Conservation (phyloP, 2,797 vertebrate genomes). For the Sebastes iracundus region DNA sequence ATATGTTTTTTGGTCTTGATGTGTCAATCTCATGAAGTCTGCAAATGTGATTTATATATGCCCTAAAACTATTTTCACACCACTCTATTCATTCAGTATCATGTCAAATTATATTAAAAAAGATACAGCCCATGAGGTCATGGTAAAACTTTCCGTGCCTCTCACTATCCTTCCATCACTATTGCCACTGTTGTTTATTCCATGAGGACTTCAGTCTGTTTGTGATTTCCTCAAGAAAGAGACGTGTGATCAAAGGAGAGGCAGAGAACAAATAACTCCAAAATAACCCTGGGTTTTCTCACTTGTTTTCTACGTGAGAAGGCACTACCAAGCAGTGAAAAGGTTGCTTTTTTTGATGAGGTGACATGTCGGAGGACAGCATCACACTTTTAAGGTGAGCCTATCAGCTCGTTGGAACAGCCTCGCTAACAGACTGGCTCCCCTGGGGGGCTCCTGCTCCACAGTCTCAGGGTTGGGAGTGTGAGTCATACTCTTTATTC, state of each 20-base stretch:
- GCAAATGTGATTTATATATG: not conserved
- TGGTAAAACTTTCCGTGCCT: not conserved
- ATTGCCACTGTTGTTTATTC: slow-evolving; percentile 25
- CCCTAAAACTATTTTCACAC: not conserved
- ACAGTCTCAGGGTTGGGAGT: slow-evolving; percentile 34
- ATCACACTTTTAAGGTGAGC: slow-evolving; percentile 70
- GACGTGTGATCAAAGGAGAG: slow-evolving; percentile 59
- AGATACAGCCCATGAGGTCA: not conserved
- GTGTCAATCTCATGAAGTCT: not conserved
- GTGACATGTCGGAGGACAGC: slow-evolving; percentile 67
- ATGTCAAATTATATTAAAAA: not conserved
- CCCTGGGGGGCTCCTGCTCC: slow-evolving; percentile 55
- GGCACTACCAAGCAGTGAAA: slow-evolving; percentile 23
- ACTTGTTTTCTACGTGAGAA: slow-evolving; percentile 24
- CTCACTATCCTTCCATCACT: not conserved
- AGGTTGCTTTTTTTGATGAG: slow-evolving; percentile 44
- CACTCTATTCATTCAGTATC: not conserved
- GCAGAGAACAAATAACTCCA: slow-evolving; percentile 44
- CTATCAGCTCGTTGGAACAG: slow-evolving; percentile 69
- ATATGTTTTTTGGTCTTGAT: not conserved
- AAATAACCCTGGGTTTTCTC: slow-evolving; percentile 61
- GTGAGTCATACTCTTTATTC: slow-evolving; percentile 67
- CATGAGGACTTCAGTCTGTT: slow-evolving; percentile 30
- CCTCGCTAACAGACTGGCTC: slow-evolving; percentile 70
- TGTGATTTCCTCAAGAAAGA: slow-evolving; percentile 72